Evolutionary conservation across 2,797 vertebrate genomes (phyloP).

Genomic region (Malacoraja senta): DNA sequence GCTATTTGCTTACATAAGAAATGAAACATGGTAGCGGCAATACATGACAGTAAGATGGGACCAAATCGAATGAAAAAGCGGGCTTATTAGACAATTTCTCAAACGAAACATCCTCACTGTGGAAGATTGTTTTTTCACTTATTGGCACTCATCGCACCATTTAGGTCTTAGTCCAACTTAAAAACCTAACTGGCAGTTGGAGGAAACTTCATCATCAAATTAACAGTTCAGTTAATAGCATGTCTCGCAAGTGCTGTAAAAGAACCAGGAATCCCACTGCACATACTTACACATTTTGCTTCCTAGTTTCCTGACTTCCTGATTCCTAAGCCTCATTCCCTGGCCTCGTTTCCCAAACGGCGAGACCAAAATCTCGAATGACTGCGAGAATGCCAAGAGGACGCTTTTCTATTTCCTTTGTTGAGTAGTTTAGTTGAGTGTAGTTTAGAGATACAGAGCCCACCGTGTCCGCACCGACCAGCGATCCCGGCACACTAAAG

Average conservation of each 20-base stretch:
- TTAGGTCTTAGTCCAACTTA: background rate
- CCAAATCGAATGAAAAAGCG: background rate
- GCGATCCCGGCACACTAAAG: too few relatives aligned
- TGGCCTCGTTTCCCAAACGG: background rate
- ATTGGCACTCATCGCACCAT: background rate
- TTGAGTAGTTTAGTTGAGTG: too few relatives aligned
- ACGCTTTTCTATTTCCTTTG: background rate
- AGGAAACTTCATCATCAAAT: background rate
- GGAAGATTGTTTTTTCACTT: background rate
- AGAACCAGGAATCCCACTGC: background rate
- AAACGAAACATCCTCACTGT: background rate
- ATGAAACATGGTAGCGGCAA: background rate
- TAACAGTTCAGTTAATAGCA: background rate
- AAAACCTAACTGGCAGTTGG: background rate
- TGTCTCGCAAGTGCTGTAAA: background rate
- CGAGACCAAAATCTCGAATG: background rate
- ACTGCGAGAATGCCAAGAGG: background rate
- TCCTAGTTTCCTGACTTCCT: background rate
- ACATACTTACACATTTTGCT: background rate
- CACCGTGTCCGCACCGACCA: too few relatives aligned
- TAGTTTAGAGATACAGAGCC: too few relatives aligned
- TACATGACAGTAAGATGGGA: background rate
- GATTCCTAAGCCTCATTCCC: background rate
- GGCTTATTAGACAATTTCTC: background rate
- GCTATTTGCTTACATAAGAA: conserved; percentile 15